Percentiles rank a stretch among this genome's conserved stretches.
Conservation (phyloP, 2,888 invertebrate genomes). For the Anoncus sp. region DNA sequence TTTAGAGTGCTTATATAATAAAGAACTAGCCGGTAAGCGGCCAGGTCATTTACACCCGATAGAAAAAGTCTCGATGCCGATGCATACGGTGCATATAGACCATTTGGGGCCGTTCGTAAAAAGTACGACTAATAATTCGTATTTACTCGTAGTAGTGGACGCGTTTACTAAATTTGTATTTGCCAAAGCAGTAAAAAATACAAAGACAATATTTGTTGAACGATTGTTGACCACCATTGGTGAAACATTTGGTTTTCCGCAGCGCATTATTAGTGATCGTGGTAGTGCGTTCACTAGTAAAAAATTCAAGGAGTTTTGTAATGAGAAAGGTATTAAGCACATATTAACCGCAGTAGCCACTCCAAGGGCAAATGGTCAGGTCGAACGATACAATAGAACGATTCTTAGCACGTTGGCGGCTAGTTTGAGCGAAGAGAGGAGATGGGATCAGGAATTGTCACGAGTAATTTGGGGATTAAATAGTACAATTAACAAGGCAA, state of each 20-base stretch:
- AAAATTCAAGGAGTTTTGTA: constrained; percentile 23
- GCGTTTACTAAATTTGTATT: constrained; percentile 41
- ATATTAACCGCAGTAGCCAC: constrained; percentile 50
- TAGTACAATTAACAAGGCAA: constrained; percentile 50
- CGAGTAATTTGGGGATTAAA: constrained; percentile 58
- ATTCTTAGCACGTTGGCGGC: constrained; percentile 65
- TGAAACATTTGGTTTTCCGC: constrained; percentile 14
- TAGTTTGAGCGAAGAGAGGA: constrained; percentile 47
- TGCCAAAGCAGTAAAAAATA: constrained; percentile 11
- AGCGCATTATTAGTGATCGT: constrained; percentile 25
- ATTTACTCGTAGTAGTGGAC: constrained; percentile 22
- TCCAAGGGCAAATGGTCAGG: constrained; percentile 67
- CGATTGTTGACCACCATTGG: not conserved
- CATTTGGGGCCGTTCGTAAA: constrained; percentile 50
- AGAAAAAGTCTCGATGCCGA: constrained; percentile 22
- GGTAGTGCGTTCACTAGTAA: constrained; percentile 44
- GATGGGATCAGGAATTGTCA: constrained; percentile 45
- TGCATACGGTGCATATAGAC: constrained; percentile 50
- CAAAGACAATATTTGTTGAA: constrained; percentile 1
- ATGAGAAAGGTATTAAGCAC: constrained; percentile 58
- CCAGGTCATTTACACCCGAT: constrained; percentile 2
- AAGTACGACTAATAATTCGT: not conserved
- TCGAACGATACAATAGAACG: constrained; percentile 69
- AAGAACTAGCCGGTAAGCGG: constrained; percentile 3
- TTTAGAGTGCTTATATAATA: constrained; percentile 3